Percentiles rank a stretch among this genome's conserved stretches.
phyloP scores from a whole-genome alignment of 1,140 invertebrate genomes.

The Danaus melanippus region DNA sequence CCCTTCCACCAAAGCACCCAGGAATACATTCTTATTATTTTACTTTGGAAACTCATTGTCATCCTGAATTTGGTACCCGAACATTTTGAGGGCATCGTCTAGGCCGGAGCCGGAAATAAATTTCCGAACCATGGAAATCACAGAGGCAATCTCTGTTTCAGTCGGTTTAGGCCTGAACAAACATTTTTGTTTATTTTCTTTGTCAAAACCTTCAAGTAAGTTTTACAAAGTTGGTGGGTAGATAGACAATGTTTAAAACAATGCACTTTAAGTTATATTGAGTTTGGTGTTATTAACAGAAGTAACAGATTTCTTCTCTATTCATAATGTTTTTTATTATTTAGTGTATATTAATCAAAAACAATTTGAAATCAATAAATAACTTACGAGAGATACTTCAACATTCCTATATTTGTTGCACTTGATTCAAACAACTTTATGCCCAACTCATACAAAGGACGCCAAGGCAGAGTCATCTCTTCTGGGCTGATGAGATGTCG shows the following conservation, averaged over 20 bases:
- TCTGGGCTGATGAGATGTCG: conserved; percentile 81
- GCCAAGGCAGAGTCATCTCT: conserved; percentile 89
- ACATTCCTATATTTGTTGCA: conserved; percentile 71
- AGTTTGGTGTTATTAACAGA: too few species aligned
- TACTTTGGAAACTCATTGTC: conserved; percentile 49
- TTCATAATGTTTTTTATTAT: background rate
- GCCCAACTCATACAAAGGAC: conserved; percentile 84
- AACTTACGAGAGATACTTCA: conserved; percentile 76
- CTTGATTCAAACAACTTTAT: conserved; percentile 66
- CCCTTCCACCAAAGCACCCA: conserved; percentile 37
- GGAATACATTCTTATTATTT: conserved; percentile 26
- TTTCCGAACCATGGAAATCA: conserved; percentile 49
- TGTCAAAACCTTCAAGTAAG: too few species aligned
- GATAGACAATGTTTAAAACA: too few species aligned
- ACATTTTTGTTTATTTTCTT: conserved; percentile 22
- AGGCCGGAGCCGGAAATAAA: conserved; percentile 52
- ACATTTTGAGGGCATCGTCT: conserved; percentile 41
- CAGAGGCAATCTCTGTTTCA: conserved; percentile 31
- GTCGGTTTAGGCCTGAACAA: conserved; percentile 46
- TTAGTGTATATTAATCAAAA: too few species aligned
- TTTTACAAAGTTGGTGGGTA: too few species aligned
- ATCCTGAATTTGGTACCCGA: conserved; percentile 36
- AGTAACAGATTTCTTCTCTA: conserved; percentile 3
- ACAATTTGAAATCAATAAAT: background rate
- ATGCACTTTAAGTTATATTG: too few species aligned